These are phyloP conservation scores for Drosophila basisetae DNA, from an alignment of 2,888 invertebrate species.

Conservation along the genomic window DNA sequence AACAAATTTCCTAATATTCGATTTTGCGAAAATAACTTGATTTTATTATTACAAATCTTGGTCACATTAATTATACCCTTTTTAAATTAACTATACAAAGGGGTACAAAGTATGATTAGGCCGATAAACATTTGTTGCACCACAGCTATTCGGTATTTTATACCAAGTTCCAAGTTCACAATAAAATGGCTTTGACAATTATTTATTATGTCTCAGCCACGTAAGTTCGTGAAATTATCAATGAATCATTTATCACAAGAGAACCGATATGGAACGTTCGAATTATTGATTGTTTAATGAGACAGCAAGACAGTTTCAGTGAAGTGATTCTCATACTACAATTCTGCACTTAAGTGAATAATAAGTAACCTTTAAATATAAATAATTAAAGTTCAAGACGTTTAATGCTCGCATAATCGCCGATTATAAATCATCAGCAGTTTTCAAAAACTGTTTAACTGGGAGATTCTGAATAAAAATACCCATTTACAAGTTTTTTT, in stretches of 20 bases:
- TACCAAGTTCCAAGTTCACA: neutral
- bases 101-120: neutral
- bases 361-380: neutral
- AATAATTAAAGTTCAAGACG: neutral
- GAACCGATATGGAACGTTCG: neutral
- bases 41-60: neutral
- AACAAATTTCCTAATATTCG: neutral
- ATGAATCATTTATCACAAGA: conserved; percentile 14
- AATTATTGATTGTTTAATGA: neutral
- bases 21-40: neutral
- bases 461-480: neutral
- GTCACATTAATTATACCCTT: neutral
- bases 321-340: neutral
- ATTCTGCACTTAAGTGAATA: neutral
- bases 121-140: conserved; percentile 10
- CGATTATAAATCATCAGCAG: neutral
- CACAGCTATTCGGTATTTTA: conserved; percentile 11
- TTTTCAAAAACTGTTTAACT: neutral
- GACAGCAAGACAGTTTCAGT: neutral
- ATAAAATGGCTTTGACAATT: neutral
- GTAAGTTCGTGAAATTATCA: neutral
- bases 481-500: neutral
- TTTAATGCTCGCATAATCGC: neutral
- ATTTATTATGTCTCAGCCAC: neutral
- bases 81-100: neutral